Base-by-base conservation (phyloP, 1,140 invertebrate species). In the Meteorus sp. region DNA sequence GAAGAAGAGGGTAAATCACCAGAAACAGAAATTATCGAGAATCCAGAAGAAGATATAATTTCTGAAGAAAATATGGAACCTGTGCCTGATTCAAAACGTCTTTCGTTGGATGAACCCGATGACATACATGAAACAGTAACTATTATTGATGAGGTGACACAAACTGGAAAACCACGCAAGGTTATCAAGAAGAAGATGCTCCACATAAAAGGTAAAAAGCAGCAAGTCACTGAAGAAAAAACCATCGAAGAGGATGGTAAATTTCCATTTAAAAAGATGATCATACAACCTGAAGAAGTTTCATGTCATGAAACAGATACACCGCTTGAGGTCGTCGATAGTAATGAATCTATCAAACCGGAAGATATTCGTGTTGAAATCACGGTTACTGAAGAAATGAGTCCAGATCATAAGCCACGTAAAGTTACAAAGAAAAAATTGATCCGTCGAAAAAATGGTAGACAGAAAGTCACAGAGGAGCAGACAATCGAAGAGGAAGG, bases 401-500 rank as follows among this genome's bases (percentile, higher is more conserved):
- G 31, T 2, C 17, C 29, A 52, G 35, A n/a, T 8, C 35, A 39
- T 9, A 50, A 35, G 13, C 27, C 53, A 3, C 25, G 43, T 22
- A 47, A 31, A 27, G 9, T 45, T 3, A 47, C 19, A 1, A 47
- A 47, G 29, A 56, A 35, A 39, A 39, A 3, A 39, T 4, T 39
- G 3, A 39, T 39, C 15, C 35, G 35, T 15, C 8, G 35, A 50
- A 41, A 60, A 19, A 41, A 56, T 19, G 50, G 61, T 39, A 60
- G 63, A 25, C 63, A 68, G 33, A 56, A 68, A 6, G 59, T 64
- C 71, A 74, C 71, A 9, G 74, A 75, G 37, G 69, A 79, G 51
- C 62, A 67, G 55, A 68, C 71, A 45, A 64, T 79, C 20, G 73
- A 78, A 62, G 75, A 80, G 65, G 74, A 79, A 57, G 70, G 76